Evolutionary conservation across 1,140 invertebrate genomes (phyloP).

Genomic region (Panulirus ornatus): DNA sequence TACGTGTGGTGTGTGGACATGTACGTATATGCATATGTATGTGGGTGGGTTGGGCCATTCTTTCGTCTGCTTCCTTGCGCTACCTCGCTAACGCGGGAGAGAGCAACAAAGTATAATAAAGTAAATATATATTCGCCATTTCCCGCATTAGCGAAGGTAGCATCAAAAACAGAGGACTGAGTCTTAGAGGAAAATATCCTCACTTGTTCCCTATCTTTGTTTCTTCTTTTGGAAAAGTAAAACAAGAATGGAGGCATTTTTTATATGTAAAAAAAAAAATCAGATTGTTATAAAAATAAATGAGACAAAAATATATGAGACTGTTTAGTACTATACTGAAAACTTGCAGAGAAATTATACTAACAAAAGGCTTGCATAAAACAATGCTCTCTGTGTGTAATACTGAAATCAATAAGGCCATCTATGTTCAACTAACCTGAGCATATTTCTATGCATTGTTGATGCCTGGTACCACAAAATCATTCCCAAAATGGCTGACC

Average conservation of each 20-base stretch:
- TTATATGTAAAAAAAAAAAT: background rate
- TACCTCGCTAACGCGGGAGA: too few species aligned
- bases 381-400: background rate
- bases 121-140: too few species aligned
- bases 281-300: background rate
- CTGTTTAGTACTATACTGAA: background rate
- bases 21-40: too few species aligned
- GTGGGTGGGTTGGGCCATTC: too few species aligned
- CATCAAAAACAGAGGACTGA: too few species aligned
- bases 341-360: background rate
- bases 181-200: too few species aligned
- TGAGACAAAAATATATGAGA: background rate
- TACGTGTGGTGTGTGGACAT: too few species aligned
- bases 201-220: too few species aligned
- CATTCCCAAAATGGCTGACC: conserved; percentile 85
- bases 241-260: background rate
- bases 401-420: background rate
- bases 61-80: too few species aligned
- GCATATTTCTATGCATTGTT: conserved; percentile 38
- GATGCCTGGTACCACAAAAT: conserved; percentile 83
- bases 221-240: too few species aligned
- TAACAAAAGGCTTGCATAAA: background rate
- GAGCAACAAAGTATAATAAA: too few species aligned
- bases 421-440: conserved; percentile 24
- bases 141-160: too few species aligned